phyloP scores from a whole-genome alignment of 2,888 invertebrate species.

The Diarsia brunnea region DNA sequence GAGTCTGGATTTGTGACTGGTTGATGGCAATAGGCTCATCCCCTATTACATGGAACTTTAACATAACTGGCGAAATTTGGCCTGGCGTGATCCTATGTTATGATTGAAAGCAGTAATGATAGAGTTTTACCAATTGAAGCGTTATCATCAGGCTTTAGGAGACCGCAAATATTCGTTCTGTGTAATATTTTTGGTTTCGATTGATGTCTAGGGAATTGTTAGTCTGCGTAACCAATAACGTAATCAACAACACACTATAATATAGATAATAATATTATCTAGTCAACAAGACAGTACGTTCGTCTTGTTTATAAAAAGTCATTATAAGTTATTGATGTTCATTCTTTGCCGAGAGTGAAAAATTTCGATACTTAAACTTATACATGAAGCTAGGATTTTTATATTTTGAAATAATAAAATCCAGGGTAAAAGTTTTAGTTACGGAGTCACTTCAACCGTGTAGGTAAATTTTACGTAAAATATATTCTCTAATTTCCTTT shows the following conservation, averaged over 20 bases:
- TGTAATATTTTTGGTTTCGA: not conserved
- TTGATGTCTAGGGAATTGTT: not conserved
- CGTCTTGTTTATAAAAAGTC: not conserved
- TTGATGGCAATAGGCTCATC: no score
- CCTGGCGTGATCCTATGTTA: no score
- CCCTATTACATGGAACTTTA: no score
- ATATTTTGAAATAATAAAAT: not conserved
- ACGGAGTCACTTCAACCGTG: not conserved
- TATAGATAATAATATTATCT: no score
- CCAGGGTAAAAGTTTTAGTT: not conserved
- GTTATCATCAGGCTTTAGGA: not conserved
- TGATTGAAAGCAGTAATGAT: not conserved
- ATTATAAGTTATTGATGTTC: not conserved
- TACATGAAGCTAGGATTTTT: not conserved
- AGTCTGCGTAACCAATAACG: not conserved
- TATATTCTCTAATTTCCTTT: not conserved
- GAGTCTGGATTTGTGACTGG: no score
- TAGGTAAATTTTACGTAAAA: not conserved
- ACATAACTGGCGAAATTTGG: no score
- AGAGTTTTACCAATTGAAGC: not conserved
- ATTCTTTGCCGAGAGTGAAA: not conserved
- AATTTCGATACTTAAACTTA: not conserved
- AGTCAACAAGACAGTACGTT: not conserved
- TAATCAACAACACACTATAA: constrained; percentile 4
- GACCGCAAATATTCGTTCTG: not conserved